A percentile compares a stretch with the other conserved stretches of the same genome.
Evolutionary conservation across 2,113 vertebrate genomes (phyloP).

Genomic region (Rhinoderma darwinii): DNA sequence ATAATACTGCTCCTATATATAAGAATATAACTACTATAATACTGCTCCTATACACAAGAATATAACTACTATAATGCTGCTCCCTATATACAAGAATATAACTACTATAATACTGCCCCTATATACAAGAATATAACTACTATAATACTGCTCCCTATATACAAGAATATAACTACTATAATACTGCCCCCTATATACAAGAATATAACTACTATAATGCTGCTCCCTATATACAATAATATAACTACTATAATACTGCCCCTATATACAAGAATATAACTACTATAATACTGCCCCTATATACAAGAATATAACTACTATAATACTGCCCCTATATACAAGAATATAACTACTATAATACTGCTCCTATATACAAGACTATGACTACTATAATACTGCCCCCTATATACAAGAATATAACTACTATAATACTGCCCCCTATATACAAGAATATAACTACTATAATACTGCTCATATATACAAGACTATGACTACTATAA

Average conservation of each 20-base stretch:
- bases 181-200: not conserved
- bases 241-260: not conserved
- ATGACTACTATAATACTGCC: not conserved
- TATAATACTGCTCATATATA: too few relatives aligned
- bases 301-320: slow-evolving; percentile 16
- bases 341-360: not conserved
- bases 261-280: not conserved
- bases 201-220: slow-evolving; percentile 7
- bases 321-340: not conserved
- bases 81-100: not conserved
- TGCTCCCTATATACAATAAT: not conserved
- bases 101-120: not conserved
- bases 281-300: not conserved
- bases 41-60: not conserved
- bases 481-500: too few relatives aligned
- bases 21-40: slow-evolving; percentile 2
- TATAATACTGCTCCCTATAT: slow-evolving; percentile 8
- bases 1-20: not conserved
- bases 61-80: slow-evolving; percentile 5
- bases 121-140: slow-evolving; percentile 10
- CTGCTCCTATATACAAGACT: not conserved
- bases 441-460: slow-evolving; percentile 11
- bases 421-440: not conserved
- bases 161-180: slow-evolving; percentile 13
- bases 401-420: too few relatives aligned